Conservation (phyloP, 2,888 invertebrate species). For the Drepanosiphum platanoidis region DNA sequence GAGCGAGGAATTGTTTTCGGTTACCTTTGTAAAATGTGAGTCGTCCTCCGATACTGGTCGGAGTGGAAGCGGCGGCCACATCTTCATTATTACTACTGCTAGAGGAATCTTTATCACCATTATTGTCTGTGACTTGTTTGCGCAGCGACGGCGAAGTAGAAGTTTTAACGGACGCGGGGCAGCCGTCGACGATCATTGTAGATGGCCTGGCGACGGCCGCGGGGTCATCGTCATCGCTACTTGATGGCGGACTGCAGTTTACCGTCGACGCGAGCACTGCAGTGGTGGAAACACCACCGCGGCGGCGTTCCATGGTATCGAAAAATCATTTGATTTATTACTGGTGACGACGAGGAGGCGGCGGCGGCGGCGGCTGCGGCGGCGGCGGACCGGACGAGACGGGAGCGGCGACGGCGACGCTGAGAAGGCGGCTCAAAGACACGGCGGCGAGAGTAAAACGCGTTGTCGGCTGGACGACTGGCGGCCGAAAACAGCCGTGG, state of each 20-base stretch:
- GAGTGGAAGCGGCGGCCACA: neutral
- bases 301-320: slow-evolving; percentile 3
- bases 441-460: neutral
- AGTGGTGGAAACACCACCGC: slow-evolving; percentile 6
- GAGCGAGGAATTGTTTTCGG: neutral
- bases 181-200: neutral
- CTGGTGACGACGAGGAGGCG: neutral
- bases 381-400: too few species aligned
- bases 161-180: slow-evolving; percentile 14
- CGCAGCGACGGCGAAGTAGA: neutral
- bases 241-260: neutral
- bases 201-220: neutral
- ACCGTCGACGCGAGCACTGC: neutral
- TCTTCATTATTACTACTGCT: neutral
- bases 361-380: too few species aligned
- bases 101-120: slow-evolving; percentile 10
- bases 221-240: slow-evolving; percentile 38
- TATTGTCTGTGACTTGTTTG: neutral
- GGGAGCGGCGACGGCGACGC: neutral
- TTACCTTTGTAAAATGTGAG: slow-evolving; percentile 53
- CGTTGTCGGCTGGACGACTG: neutral
- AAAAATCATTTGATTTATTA: slow-evolving; percentile 43
- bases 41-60: slow-evolving; percentile 36
- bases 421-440: neutral
- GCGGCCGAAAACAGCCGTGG: neutral